These are phyloP conservation scores for Drosophila helvetica DNA, from an alignment of 2,888 invertebrate species.

Conservation along the genomic window DNA sequence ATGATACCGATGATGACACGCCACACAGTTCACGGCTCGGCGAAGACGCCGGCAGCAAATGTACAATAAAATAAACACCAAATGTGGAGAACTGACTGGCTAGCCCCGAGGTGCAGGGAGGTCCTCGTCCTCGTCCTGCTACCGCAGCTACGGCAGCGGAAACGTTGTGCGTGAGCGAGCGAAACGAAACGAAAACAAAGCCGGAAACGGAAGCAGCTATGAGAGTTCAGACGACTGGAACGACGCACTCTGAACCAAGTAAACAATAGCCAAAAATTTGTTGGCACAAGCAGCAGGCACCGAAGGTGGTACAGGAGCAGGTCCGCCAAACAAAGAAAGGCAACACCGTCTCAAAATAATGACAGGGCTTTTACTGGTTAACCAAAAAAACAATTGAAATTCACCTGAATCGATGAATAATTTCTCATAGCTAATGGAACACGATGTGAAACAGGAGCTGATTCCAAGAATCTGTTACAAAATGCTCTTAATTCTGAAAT, in stretches of 20 bases:
- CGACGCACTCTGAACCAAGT: constrained; percentile 43
- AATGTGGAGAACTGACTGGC: constrained; percentile 38
- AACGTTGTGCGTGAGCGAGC: constrained; percentile 34
- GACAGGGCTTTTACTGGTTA: not conserved
- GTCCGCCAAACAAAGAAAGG: constrained; percentile 27
- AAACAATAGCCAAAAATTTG: constrained; percentile 50
- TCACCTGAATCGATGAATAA: constrained; percentile 14
- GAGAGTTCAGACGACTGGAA: constrained; percentile 43
- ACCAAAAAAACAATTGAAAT: constrained; percentile 1
- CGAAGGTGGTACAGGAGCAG: constrained; percentile 9
- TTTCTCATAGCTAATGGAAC: not conserved
- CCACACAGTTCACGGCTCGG: constrained; percentile 59
- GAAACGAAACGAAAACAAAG: constrained; percentile 53
- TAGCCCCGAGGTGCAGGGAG: constrained; percentile 36
- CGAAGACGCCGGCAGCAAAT: constrained; percentile 51
- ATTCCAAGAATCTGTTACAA: not conserved
- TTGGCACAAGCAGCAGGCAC: constrained; percentile 20
- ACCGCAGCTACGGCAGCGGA: constrained; percentile 12
- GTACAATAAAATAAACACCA: constrained; percentile 71
- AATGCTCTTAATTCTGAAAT: not conserved
- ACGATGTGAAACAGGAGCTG: not conserved
- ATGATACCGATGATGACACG: constrained; percentile 54
- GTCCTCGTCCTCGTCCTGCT: not conserved
- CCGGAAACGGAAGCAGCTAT: constrained; percentile 70
- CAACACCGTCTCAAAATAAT: constrained; percentile 7